Percentiles rank a stretch among this genome's conserved stretches.
Conservation (phyloP, 2,113 vertebrate species). For the Phrynosoma platyrhinos region DNA sequence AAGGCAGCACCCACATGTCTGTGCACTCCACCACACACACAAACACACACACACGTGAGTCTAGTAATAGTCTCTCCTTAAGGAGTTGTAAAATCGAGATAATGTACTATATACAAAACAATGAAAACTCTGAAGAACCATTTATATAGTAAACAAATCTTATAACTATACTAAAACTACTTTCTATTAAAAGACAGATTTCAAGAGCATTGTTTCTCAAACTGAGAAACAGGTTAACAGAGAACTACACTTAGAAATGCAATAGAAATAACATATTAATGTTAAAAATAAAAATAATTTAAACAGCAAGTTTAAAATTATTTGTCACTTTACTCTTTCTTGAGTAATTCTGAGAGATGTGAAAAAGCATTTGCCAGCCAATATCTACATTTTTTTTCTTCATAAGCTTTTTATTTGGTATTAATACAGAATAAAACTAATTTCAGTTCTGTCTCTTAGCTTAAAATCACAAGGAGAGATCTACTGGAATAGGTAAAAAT, state of each 20-base stretch:
- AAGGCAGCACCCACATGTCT: background rate
- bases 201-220: background rate
- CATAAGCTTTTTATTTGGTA: background rate
- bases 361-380: conserved; percentile 3
- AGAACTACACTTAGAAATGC: background rate
- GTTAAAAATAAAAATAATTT: background rate
- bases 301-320: background rate
- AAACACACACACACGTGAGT: background rate
- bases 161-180: background rate
- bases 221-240: background rate
- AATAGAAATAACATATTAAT: background rate
- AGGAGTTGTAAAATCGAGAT: background rate
- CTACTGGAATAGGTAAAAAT: conserved; percentile 74
- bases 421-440: conserved; percentile 53
- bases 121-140: background rate
- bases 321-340: background rate
- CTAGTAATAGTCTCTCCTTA: background rate
- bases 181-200: background rate
- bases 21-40: background rate
- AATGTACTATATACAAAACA: background rate
- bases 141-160: background rate
- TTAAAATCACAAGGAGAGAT: conserved; percentile 68
- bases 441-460: conserved; percentile 60
- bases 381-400: conserved; percentile 22
- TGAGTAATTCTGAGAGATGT: no score